These are phyloP conservation scores for Chelidonichthys spinosus DNA, from an alignment of 2,797 vertebrate species.

Conservation along the genomic window DNA sequence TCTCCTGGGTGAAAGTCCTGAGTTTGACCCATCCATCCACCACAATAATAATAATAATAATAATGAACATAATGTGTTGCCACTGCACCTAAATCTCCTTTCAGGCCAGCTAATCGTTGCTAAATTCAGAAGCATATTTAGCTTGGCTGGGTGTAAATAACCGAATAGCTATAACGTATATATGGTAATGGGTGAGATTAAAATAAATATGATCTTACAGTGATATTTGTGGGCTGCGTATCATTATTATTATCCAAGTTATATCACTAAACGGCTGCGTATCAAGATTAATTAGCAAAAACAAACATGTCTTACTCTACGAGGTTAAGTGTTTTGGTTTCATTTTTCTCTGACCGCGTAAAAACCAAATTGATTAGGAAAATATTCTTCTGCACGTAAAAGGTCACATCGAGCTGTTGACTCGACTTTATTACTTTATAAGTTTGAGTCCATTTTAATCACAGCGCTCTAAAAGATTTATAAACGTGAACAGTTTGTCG, in stretches of 20 bases:
- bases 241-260: neutral
- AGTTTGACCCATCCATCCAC: too few species aligned
- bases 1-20: neutral
- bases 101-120: too few species aligned
- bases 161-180: neutral
- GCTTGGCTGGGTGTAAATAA: too few species aligned
- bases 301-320: neutral
- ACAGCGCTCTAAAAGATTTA: neutral
- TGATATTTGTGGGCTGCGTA: neutral
- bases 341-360: neutral
- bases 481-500: too few species aligned
- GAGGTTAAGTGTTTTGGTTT: neutral
- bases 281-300: conserved; percentile 1
- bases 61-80: neutral
- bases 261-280: neutral
- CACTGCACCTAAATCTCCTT: neutral
- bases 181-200: neutral
- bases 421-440: neutral
- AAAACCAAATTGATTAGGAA: neutral
- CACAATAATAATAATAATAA: too few species aligned
- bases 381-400: neutral
- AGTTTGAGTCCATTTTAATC: neutral
- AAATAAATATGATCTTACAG: neutral
- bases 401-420: neutral
- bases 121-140: too few species aligned